A percentile compares a stretch with the other conserved stretches of the same genome.
phyloP scores from a whole-genome alignment of 2,113 vertebrate genomes.

The Alexandromys fortis region DNA sequence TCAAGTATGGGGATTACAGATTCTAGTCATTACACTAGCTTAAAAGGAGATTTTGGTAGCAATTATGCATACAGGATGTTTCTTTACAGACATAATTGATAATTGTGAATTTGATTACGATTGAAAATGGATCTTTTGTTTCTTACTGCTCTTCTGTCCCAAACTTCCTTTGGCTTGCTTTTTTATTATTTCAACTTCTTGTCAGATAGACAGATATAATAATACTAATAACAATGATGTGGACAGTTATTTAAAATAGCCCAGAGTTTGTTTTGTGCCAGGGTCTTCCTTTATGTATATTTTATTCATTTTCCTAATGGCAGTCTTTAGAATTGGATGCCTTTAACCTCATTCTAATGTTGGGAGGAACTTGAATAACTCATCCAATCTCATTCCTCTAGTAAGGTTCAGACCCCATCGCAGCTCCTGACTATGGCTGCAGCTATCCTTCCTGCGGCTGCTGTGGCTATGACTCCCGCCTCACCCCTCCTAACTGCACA shows the following conservation, averaged over 20 bases:
- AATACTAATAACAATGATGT: background rate
- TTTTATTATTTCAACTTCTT: background rate
- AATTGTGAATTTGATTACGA: background rate
- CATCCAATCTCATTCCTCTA: background rate
- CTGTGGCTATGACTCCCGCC: rapidly evolving
- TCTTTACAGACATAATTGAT: background rate
- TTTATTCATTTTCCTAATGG: slow-evolving; percentile 1
- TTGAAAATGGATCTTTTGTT: background rate
- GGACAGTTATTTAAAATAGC: background rate
- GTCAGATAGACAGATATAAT: background rate
- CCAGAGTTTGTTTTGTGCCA: background rate
- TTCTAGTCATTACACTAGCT: background rate
- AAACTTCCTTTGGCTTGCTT: slow-evolving; percentile 1
- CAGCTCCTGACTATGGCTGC: background rate
- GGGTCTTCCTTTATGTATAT: background rate
- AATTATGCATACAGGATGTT: background rate
- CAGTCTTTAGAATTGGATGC: background rate
- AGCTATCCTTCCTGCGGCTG: background rate
- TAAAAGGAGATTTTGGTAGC: background rate
- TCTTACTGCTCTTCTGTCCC: background rate
- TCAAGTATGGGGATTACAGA: background rate
- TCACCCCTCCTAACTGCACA: background rate
- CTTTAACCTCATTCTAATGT: background rate
- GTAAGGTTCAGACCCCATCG: background rate
- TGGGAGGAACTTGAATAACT: background rate